These are phyloP conservation scores for Caenorhabditis doughertyi DNA, from an alignment of 2,888 invertebrate species.

Conservation along the genomic window DNA sequence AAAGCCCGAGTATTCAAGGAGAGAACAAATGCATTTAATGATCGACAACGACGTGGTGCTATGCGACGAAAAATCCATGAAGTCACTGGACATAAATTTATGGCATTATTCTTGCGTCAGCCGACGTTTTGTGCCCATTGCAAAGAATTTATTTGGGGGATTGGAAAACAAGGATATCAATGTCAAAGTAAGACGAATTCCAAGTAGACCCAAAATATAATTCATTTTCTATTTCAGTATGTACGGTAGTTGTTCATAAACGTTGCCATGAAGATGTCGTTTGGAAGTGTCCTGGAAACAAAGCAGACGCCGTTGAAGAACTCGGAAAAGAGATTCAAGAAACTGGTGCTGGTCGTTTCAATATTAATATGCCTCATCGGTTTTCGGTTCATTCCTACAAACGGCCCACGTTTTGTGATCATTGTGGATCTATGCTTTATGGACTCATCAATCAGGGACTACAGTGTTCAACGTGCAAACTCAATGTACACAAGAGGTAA, in stretches of 20 bases:
- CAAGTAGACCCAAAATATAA: background rate
- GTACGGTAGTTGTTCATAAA: constrained; percentile 99
- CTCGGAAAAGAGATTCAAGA: constrained; percentile 72
- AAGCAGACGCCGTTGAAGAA: constrained; percentile 83
- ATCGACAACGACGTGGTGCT: constrained; percentile 92
- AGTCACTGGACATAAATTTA: constrained; percentile 97
- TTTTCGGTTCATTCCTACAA: constrained; percentile 94
- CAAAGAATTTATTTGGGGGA: constrained; percentile 96
- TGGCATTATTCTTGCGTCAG: constrained; percentile 98
- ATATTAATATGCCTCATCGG: constrained; percentile 99
- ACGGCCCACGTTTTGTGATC: constrained; percentile 98
- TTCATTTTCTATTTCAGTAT: constrained; percentile 88
- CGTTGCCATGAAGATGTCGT: constrained; percentile 97
- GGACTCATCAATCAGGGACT: constrained; percentile 96
- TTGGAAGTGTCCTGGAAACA: constrained; percentile 98
- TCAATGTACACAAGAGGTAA: constrained; percentile 96
- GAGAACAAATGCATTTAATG: constrained; percentile 90
- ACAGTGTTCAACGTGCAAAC: constrained; percentile 91
- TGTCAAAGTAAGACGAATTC: constrained; percentile 84
- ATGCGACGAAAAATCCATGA: constrained; percentile 96
- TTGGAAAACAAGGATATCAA: constrained; percentile 85
- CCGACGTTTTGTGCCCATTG: constrained; percentile 99
- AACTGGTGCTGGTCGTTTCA: constrained; percentile 88
- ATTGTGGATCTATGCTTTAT: constrained; percentile 97
- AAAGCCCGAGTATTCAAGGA: constrained; percentile 93